phyloP scores from a whole-genome alignment of 2,888 invertebrate genomes.

The Ectemnius lituratus region DNA sequence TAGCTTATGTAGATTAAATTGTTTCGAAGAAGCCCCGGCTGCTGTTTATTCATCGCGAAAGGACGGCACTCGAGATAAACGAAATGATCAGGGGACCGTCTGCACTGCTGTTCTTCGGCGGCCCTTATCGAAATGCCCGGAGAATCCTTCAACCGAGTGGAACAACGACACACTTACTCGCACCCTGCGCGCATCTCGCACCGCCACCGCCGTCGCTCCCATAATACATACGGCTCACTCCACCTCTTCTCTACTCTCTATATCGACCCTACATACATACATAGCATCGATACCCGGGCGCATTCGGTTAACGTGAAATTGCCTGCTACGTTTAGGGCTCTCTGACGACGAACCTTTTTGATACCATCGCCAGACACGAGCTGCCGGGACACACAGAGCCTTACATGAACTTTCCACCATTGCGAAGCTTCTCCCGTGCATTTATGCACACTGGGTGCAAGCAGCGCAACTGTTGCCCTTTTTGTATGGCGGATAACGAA shows the following conservation, averaged over 20 bases:
- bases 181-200: slow-evolving; percentile 18
- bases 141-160: slow-evolving; percentile 29
- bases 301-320: slow-evolving; percentile 4
- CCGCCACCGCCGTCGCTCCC: too few relatives aligned
- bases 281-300: not conserved
- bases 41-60: slow-evolving; percentile 67
- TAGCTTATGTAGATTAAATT: slow-evolving; percentile 70
- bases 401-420: too few relatives aligned
- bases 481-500: too few relatives aligned
- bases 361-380: too few relatives aligned
- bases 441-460: too few relatives aligned
- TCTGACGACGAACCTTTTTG: too few relatives aligned
- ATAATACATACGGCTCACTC: slow-evolving; percentile 26
- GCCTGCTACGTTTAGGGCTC: not conserved
- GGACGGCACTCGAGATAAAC: slow-evolving; percentile 59
- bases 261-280: not conserved
- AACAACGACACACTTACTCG: slow-evolving; percentile 15
- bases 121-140: slow-evolving; percentile 31
- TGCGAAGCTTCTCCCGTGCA: too few relatives aligned
- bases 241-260: not conserved
- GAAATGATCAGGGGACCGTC: slow-evolving; percentile 51
- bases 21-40: slow-evolving; percentile 63
- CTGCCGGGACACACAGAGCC: too few relatives aligned
- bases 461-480: too few relatives aligned
- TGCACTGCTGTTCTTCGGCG: slow-evolving; percentile 23